phyloP scores from a whole-genome alignment of 92 coral and sea anemone genomes.

The Heliopora coerulea region DNA sequence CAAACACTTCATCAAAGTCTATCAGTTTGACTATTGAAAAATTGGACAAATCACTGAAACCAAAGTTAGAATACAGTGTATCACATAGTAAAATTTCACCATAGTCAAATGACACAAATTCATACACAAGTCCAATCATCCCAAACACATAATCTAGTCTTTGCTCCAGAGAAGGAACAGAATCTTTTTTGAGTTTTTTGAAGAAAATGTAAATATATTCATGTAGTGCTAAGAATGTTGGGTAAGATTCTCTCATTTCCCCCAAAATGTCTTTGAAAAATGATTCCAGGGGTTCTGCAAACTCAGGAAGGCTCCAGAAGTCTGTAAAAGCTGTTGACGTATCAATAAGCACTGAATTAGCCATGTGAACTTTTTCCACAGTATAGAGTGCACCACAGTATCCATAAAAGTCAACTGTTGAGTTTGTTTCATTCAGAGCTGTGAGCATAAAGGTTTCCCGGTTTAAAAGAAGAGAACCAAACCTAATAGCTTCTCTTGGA shows the following conservation, averaged over 20 bases:
- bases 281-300: background rate
- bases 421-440: no score
- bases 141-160: conserved; percentile 12
- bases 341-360: background rate
- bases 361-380: conserved; percentile 1
- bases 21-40: background rate
- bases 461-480: no score
- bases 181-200: background rate
- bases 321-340: conserved; percentile 8
- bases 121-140: background rate
- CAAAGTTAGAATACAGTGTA: background rate
- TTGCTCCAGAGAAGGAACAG: background rate
- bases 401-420: background rate
- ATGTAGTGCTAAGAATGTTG: background rate
- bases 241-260: background rate
- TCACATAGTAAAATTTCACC: conserved; percentile 4
- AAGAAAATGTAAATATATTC: background rate
- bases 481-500: no score
- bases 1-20: conserved; percentile 7
- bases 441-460: no score
- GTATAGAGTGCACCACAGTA: conserved; percentile 5
- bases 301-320: conserved; percentile 1
- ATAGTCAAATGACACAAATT: background rate
- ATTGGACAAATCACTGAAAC: background rate
- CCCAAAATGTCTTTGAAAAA: background rate